A percentile compares a stretch with the other conserved stretches of the same genome.
Evolutionary conservation across 2,797 vertebrate species (phyloP).

Genomic region (Zenarchopterus dispar): DNA sequence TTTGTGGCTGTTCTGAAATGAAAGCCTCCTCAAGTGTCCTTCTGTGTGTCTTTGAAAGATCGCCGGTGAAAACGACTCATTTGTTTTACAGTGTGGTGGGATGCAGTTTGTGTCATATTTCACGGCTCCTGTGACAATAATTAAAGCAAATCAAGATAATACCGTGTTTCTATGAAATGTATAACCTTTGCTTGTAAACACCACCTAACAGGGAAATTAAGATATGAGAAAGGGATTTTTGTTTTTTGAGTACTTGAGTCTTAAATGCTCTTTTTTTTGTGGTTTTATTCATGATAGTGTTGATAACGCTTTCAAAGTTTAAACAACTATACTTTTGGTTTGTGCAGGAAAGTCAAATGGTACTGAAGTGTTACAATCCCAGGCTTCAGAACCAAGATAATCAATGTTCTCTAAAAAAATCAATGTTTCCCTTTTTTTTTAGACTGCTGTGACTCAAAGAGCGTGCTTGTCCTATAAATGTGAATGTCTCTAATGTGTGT

Average conservation of each 20-base stretch:
- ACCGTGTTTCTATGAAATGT: constrained; percentile 39
- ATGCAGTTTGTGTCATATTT: constrained; percentile 14
- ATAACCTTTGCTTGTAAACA: constrained; percentile 44
- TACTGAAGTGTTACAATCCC: constrained; percentile 30
- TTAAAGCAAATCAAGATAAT: constrained; percentile 22
- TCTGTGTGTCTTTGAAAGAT: constrained; percentile 31
- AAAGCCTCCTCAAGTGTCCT: constrained; percentile 49
- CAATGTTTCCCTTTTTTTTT: constrained; percentile 23
- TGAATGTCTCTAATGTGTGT: constrained; percentile 66
- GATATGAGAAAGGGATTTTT: constrained; percentile 23
- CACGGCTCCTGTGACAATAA: constrained; percentile 14
- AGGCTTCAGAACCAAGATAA: constrained; percentile 21
- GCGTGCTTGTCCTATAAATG: constrained; percentile 53
- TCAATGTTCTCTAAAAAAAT: constrained; percentile 14
- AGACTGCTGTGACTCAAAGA: constrained; percentile 26
- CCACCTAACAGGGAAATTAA: constrained; percentile 46
- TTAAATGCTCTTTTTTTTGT: constrained; percentile 34
- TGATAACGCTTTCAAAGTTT: constrained; percentile 36
- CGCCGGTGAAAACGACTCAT: constrained; percentile 25
- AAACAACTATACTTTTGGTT: constrained; percentile 27
- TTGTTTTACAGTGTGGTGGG: not conserved
- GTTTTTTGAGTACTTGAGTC: constrained; percentile 52
- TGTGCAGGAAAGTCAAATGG: constrained; percentile 34
- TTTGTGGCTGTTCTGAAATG: constrained; percentile 16
- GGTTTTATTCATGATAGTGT: constrained; percentile 41